Base-by-base conservation (phyloP, 2,113 vertebrate species). In the Baryphthengus martii region DNA sequence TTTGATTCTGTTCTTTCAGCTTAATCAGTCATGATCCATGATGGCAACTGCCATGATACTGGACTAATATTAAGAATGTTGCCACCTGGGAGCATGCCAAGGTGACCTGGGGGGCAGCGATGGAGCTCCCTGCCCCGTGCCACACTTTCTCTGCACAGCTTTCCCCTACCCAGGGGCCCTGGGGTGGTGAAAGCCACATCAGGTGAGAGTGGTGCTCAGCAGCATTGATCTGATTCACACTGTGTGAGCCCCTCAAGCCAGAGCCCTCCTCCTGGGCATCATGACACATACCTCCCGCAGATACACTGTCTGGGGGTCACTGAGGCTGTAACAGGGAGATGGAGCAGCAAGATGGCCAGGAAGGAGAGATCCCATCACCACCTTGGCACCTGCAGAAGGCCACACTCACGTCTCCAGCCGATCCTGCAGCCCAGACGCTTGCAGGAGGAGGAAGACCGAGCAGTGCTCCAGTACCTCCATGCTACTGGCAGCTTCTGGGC, bases 41-140 rank as follows among this genome's bases (percentile, higher is more conserved):
- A 44, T 7, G 7, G 56, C 29, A 33, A 82, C 74, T 42, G 62
- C 74, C 88, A 81, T 9, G 5, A 72, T 7, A 66, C 21, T 3
- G 3, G 82, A 63, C 78, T 31, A 40, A 82, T 3, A n/a, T 25
- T 3, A 1, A 40, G 61, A 81, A 35, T 6, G 10, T 0, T 5
- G 3, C 17, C 85, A 26, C 74, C 71, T 17, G 3, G 62, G 71
- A 85, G 71, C 15, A 28, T 3, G 45, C 88, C 96, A 97, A 97
- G 96, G 96, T 97, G 96, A 97, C 94, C 85, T 20, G 82, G n/a
- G 56, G 81, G 53, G 62, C 59, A 65, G 50, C 1, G 33, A 21
- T 0, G 0, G 61, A 76, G 71, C 44, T 94, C 68, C 73, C n/a
- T 73, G 53, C 50, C 58, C 63, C 31, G 49, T 23, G 1, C 49